Base-by-base conservation (phyloP, 1,140 invertebrate genomes). In the Caerostris darwini region DNA sequence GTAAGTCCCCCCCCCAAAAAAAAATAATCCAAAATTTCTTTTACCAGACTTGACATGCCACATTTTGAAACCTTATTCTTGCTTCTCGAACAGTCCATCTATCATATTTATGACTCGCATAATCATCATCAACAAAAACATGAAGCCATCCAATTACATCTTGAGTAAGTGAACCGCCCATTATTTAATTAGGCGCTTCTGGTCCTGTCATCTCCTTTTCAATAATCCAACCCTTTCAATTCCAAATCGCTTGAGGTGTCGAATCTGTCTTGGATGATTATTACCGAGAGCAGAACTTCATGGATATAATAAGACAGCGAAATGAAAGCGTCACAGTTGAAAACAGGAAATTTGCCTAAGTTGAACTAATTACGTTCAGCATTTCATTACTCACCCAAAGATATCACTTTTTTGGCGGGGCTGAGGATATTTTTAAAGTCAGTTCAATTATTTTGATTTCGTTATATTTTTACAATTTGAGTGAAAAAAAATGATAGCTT, bases 201-300 rank as follows among this genome's bases (percentile, higher is more conserved):
- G 57, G 58, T 85, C 83, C 56, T 85, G 83, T 85, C 83, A 85
- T 85, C 83, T 85, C 83, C 57, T 85, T 85, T 85, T 85, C 83
- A 85, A 85, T 58, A 58, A 50, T 10, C 56, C 83, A 85, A 85
- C 83, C 57, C 19, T 85, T 85, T 59, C 57, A 85, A 85, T 85
- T 59, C 19, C 56, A 59, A 58, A 56, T 59, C 56, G 83, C 83
- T 59, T 58, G 83, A 85, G 57, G 83, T 57, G n/a, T 85, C 19
- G 57, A 85, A 59, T 56, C 83, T 85, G 57, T 85, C 56, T 85
- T 50, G 83, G 83, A 85, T 85, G 83, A 57, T 85, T 56, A 85
- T 85, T 77, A 77, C 34, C 14, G n/a, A 67, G 71, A 3, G 8
- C 50, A 8, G 71, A 50, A 53, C 50, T 50, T 12, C 71, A 12